These are phyloP conservation scores for Zophobas morio DNA, from an alignment of 1,140 invertebrate genomes.

Conservation along the genomic window DNA sequence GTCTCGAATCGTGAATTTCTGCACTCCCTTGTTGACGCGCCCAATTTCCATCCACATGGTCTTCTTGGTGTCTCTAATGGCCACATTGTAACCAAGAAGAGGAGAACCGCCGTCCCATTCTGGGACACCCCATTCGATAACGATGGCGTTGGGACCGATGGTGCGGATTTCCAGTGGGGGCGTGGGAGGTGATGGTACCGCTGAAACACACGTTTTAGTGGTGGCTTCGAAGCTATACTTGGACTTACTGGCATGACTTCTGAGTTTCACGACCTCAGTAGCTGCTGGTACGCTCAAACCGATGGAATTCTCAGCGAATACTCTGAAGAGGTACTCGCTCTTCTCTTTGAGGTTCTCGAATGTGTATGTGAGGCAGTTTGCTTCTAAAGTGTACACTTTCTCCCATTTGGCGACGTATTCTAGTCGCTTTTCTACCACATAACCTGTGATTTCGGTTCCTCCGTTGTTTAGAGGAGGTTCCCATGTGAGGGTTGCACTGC, in stretches of 20 bases:
- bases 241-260: slow-evolving; percentile 94
- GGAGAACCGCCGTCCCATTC: slow-evolving; percentile 95
- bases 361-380: slow-evolving; percentile 82
- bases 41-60: slow-evolving; percentile 98
- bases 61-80: slow-evolving; percentile 90
- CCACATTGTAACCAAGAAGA: slow-evolving; percentile 92
- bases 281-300: slow-evolving; percentile 86
- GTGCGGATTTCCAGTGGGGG: slow-evolving; percentile 89
- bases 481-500: slow-evolving; percentile 90
- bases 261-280: slow-evolving; percentile 86
- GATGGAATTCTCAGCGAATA: slow-evolving; percentile 92
- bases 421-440: slow-evolving; percentile 93
- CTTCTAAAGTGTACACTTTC: slow-evolving; percentile 88
- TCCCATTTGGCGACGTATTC: slow-evolving; percentile 86
- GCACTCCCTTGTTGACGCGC: slow-evolving; percentile 84
- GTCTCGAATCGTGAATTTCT: slow-evolving; percentile 88
- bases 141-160: slow-evolving; percentile 85
- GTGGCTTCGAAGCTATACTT: not conserved
- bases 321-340: slow-evolving; percentile 90
- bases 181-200: slow-evolving; percentile 90
- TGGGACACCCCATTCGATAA: slow-evolving; percentile 94
- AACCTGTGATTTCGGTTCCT: slow-evolving; percentile 90
- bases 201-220: slow-evolving; percentile 69
- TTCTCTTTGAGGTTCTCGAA: slow-evolving; percentile 92
- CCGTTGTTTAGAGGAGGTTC: slow-evolving; percentile 86